Base-by-base conservation (phyloP, 2,797 vertebrate genomes). In the Pteronotus mesoamericanus region DNA sequence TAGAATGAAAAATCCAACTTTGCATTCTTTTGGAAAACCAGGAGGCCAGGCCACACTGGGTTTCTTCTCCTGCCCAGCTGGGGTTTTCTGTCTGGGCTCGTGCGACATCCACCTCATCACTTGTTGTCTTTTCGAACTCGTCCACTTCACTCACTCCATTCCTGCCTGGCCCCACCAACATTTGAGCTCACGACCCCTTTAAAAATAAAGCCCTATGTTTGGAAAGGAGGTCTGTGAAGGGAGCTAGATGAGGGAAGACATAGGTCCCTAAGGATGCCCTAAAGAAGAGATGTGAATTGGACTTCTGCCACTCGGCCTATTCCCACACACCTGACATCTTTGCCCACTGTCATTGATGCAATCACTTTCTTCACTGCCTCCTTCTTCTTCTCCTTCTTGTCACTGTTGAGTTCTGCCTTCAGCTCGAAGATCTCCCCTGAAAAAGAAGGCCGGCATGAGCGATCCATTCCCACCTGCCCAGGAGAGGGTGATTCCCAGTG, bases 381-480 rank as follows among this genome's bases (percentile, higher is more conserved):
- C 97, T 99, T 99, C 98, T 99, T 99, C 99, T 99, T 99, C 98
- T 99, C 99, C 96, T 99, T 99, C 98, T 99, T 99, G 98, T 99
- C 99, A 2, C 99, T 99, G 98, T 99, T 99, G 61, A 99, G 99
- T 97, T 99, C 99, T 0, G 99, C 99, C 97, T 99, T 99, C 97
- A 99, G 99, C 98, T 99, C 99, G 97, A 99, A 99, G 96, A 99
- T 99, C 98, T 99, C 99, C 86, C 99, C 99, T 99, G 97, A 55
- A 59, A 96, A 95, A 96, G 83, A 51, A 88, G 87, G 61, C 22
- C 94, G 22, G 32, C 71, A 69, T 92, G 84, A 44, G 19, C 9
- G 24, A 64, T 32, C 74, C 29, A 94, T 75, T 21, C 82, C 48
- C 9, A 74, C 26, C 55, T n/a, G 22, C 37, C 19, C n/a, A n/a